phyloP scores from a whole-genome alignment of 2,888 invertebrate genomes.

The Parascotia fuliginaria region DNA sequence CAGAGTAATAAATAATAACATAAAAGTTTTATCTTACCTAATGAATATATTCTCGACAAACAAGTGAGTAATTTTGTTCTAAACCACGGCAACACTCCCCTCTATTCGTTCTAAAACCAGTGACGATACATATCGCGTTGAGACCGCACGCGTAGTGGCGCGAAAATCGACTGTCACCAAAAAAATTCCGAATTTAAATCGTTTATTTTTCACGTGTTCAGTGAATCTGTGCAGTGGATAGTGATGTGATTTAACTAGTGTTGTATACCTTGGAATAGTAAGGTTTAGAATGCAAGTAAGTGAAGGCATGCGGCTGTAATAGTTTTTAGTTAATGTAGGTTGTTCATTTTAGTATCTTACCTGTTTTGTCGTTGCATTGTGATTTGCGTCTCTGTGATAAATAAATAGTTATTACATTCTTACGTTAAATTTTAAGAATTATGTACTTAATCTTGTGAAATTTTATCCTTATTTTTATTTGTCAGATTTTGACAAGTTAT shows the following conservation, averaged over 20 bases:
- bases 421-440: neutral
- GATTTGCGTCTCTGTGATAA: neutral
- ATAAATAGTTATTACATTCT: neutral
- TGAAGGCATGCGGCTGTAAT: constrained; percentile 17
- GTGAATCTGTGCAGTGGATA: constrained; percentile 30
- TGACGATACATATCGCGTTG: constrained; percentile 42
- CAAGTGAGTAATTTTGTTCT: constrained; percentile 12
- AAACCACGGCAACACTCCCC: constrained; percentile 32
- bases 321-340: constrained; percentile 36
- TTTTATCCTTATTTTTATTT: neutral
- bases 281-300: constrained; percentile 40
- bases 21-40: constrained; percentile 1
- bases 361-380: constrained; percentile 15
- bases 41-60: neutral
- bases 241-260: constrained; percentile 18
- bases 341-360: constrained; percentile 9
- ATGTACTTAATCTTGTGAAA: neutral
- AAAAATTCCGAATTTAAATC: constrained; percentile 11
- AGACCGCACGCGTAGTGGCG: constrained; percentile 40
- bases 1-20: neutral
- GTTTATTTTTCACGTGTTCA: constrained; percentile 19
- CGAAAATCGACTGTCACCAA: constrained; percentile 8
- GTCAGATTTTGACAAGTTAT: neutral
- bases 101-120: constrained; percentile 39
- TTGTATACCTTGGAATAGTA: constrained; percentile 19